Evolutionary conservation across 2,888 invertebrate genomes (phyloP), one percentile per base, ranked within the genome.

Genomic region (Chloromyia formosa): DNA sequence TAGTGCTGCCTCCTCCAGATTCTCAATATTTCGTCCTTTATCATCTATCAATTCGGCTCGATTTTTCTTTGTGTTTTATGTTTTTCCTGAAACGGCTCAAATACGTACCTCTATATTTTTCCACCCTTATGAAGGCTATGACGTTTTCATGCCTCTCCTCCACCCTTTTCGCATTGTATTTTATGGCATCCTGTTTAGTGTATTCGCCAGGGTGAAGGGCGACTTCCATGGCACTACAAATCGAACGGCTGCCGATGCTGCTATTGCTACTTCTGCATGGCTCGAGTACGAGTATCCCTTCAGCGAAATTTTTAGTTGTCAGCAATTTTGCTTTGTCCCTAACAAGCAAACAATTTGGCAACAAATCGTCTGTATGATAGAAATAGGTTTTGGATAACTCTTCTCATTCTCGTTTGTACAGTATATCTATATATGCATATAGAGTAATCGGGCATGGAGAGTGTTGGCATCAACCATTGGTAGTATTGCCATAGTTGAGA

Each of bases 301-400:
- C 42, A 75, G 58, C 74, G 69, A 35, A 66, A 58, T 75, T 75
- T 74, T 75, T 49, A 74, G 74, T 74, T 74, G 75, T 75, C 75
- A 75, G 75, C 75, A 71, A 62, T 75, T 75, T 75, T 62, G 71
- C 69, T 71, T 75, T 69, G 74, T 74, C 62, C 75, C 71, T 75
- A 75, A 75, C 75, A 74, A 75, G 74, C 75, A 75, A 75, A 75
- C 75, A 75, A 75, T 75, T 75, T 75, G 75, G 75, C 75, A 74
- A 68, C 74, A 75, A 75, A 75, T 75, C 71, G 75, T 69, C 74
- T 75, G 74, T 62, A 75, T 74, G 75, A 75, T 75, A 68, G 68
- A 54, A 58, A 49, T 54, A 54, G 58, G 42, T 20, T 23, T 58
- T 49, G 35, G 61, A 53, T 35, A 60, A 60, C 69, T 16, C 18